phyloP scores from a whole-genome alignment of 2,888 invertebrate species.

The Formica aserva region DNA sequence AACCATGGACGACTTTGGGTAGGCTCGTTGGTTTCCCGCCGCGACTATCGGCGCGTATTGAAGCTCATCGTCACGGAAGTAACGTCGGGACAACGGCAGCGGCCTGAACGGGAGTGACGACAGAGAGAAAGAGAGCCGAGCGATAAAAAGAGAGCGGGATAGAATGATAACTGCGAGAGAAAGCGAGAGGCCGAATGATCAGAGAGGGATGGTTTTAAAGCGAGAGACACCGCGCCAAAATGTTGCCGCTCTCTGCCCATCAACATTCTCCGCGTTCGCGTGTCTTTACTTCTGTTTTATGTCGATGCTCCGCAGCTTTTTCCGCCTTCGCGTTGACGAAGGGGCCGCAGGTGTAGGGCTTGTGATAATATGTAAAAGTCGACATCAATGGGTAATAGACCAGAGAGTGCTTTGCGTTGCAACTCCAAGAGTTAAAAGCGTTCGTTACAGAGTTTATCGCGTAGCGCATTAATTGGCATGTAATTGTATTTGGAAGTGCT shows the following conservation, averaged over 20 bases:
- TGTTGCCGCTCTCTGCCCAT: conserved; percentile 73
- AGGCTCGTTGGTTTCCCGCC: conserved; percentile 85
- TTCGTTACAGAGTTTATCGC: conserved; percentile 33
- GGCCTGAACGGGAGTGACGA: conserved; percentile 79
- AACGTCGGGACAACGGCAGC: conserved; percentile 85
- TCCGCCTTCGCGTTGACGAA: conserved; percentile 64
- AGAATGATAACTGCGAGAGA: conserved; percentile 56
- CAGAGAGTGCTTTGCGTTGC: conserved; percentile 12
- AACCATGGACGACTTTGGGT: conserved; percentile 85
- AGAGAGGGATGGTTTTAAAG: conserved; percentile 46
- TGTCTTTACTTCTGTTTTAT: conserved; percentile 75
- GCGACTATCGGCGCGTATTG: conserved; percentile 85
- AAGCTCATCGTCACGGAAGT: conserved; percentile 86
- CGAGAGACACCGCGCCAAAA: conserved; percentile 73
- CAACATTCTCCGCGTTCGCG: conserved; percentile 59
- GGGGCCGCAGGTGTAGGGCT: conserved; percentile 59
- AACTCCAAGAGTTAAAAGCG: conserved; percentile 36
- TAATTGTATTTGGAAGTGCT: conserved; percentile 35
- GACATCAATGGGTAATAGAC: conserved; percentile 47
- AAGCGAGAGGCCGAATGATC: conserved; percentile 56
- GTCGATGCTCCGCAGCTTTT: conserved; percentile 74
- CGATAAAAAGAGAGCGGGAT: conserved; percentile 47
- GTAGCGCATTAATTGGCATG: conserved; percentile 33
- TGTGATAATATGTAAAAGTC: conserved; percentile 58
- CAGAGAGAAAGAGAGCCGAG: conserved; percentile 62